phyloP scores from a whole-genome alignment of 2,797 vertebrate species.

The Chiloscyllium punctatum region DNA sequence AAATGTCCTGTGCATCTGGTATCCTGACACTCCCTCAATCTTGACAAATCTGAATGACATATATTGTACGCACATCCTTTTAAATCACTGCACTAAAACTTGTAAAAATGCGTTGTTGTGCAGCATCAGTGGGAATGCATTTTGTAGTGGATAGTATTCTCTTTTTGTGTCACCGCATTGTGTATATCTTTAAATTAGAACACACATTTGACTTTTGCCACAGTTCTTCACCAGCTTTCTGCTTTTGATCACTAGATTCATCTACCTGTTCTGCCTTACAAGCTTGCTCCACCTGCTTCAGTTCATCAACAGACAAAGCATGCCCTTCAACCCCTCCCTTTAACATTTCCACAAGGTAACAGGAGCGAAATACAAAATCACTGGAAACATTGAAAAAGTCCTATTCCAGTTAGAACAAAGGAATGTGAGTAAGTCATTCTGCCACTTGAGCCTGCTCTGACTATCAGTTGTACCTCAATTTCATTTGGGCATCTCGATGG shows the following conservation, averaged over 20 bases:
- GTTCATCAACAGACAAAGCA: background rate
- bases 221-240: background rate
- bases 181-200: background rate
- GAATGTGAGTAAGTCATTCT: background rate
- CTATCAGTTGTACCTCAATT: background rate
- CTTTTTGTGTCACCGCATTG: background rate
- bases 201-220: background rate
- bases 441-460: background rate
- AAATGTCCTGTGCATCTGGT: background rate
- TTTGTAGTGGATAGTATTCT: background rate
- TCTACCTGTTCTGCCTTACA: background rate
- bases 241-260: background rate
- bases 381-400: background rate
- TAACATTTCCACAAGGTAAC: background rate
- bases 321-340: background rate
- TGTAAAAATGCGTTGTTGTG: background rate
- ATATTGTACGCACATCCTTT: background rate
- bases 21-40: background rate
- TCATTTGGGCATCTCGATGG: too few relatives aligned
- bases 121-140: background rate
- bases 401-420: background rate
- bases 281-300: background rate
- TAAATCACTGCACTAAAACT: background rate
- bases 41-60: background rate
- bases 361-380: background rate